These are phyloP conservation scores for Podiceps cristatus DNA, from an alignment of 2,113 vertebrate genomes.

Conservation along the genomic window DNA sequence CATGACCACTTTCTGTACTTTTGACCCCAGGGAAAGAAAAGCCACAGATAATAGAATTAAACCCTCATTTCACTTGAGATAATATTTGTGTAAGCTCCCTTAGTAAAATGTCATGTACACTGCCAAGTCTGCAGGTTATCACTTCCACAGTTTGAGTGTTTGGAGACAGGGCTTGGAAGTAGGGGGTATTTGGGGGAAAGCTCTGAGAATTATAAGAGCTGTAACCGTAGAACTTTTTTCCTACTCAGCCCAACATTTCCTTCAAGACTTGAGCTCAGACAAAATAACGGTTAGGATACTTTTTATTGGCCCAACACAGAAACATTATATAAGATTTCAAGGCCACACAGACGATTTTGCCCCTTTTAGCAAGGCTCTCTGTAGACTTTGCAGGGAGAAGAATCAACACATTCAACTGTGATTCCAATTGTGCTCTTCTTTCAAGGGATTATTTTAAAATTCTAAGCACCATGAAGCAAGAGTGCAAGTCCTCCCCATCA, in stretches of 20 bases:
- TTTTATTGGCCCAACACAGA: slow-evolving; percentile 66
- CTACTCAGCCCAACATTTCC: slow-evolving; percentile 48
- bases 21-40: slow-evolving; percentile 82
- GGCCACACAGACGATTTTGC: slow-evolving; percentile 52
- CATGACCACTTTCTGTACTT: slow-evolving; percentile 79
- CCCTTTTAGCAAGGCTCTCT: slow-evolving; percentile 6
- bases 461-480: slow-evolving; percentile 11
- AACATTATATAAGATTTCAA: slow-evolving; percentile 67
- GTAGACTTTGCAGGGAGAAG: slow-evolving; percentile 10
- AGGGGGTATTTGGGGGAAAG: slow-evolving; percentile 62
- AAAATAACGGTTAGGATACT: slow-evolving; percentile 54
- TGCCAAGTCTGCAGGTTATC: slow-evolving; percentile 77
- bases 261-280: slow-evolving; percentile 60
- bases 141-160: slow-evolving; percentile 64
- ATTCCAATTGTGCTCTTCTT: slow-evolving; percentile 28
- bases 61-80: slow-evolving; percentile 80
- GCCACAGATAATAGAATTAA: slow-evolving; percentile 90
- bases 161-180: slow-evolving; percentile 66
- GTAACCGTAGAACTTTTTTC: slow-evolving; percentile 60
- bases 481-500: not conserved
- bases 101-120: slow-evolving; percentile 74
- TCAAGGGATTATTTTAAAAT: slow-evolving; percentile 25
- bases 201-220: slow-evolving; percentile 58
- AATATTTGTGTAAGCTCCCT: slow-evolving; percentile 88
- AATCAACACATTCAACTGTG: slow-evolving; percentile 28